Conservation (phyloP, 2,113 vertebrate species). For the Upupa epops region DNA sequence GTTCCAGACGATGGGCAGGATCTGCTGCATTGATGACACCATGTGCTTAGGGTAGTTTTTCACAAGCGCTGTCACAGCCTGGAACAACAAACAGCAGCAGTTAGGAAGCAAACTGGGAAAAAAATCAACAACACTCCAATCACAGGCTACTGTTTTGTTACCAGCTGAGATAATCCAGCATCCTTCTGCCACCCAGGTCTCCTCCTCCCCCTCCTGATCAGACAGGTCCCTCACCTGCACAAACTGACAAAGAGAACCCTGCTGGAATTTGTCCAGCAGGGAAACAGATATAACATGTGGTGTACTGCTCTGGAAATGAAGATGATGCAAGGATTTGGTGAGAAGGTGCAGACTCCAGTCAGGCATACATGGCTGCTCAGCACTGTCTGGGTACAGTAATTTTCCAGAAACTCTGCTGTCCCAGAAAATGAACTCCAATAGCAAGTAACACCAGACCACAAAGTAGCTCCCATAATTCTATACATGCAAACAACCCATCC, state of each 20-base stretch:
- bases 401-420: neutral
- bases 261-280: neutral
- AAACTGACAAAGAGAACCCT: neutral
- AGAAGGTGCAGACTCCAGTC: neutral
- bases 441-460: neutral
- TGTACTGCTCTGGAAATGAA: neutral
- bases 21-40: conserved; percentile 97
- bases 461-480: neutral
- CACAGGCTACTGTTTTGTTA: neutral
- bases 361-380: neutral
- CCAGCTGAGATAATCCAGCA: neutral
- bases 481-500: neutral
- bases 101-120: neutral
- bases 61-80: conserved; percentile 96
- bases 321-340: neutral
- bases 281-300: neutral
- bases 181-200: neutral
- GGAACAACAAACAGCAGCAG: neutral
- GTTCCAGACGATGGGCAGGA: conserved; percentile 97
- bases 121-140: neutral
- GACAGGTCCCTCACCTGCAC: neutral
- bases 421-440: neutral
- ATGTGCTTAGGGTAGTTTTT: conserved; percentile 98
- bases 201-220: neutral
- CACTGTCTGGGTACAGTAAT: neutral